Conservation (phyloP, 2,113 vertebrate genomes). For the Chauna torquata region DNA sequence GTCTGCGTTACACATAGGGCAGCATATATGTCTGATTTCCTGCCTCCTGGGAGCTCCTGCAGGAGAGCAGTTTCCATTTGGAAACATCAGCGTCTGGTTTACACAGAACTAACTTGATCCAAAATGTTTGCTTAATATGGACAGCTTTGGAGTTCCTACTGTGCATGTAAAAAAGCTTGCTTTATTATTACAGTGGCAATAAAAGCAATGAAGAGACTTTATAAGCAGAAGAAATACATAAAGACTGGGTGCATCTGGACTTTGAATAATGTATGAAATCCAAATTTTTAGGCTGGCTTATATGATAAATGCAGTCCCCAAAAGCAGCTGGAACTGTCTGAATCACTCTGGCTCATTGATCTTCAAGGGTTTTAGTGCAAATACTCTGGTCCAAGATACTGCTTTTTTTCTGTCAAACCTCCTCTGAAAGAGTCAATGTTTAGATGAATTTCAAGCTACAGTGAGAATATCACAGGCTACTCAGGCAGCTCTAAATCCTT, state of each 20-base stretch:
- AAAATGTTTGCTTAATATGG: conserved; percentile 51
- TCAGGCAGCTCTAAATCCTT: background rate
- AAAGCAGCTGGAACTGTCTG: conserved; percentile 35
- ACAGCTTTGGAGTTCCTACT: background rate
- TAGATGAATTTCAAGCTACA: background rate
- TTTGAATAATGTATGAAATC: conserved; percentile 74
- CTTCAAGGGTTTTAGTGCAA: conserved; percentile 56
- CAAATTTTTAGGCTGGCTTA: conserved; percentile 63
- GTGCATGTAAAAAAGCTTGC: conserved; percentile 28
- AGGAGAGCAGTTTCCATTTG: conserved; percentile 8
- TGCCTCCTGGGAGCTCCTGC: background rate
- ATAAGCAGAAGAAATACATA: conserved; percentile 55
- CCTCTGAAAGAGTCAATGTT: background rate
- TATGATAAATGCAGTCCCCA: conserved; percentile 52
- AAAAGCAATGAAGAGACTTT: conserved; percentile 48
- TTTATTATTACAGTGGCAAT: background rate
- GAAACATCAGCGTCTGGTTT: conserved; percentile 52
- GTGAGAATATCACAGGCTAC: background rate
- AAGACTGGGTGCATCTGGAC: conserved; percentile 25
- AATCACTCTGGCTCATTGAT: conserved; percentile 54
- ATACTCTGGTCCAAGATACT: background rate
- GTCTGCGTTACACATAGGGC: background rate
- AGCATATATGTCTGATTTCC: background rate
- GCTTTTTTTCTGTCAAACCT: background rate
- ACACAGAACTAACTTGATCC: conserved; percentile 26